Conservation (phyloP, 1,140 invertebrate species). For the Platyscapa corneri region DNA sequence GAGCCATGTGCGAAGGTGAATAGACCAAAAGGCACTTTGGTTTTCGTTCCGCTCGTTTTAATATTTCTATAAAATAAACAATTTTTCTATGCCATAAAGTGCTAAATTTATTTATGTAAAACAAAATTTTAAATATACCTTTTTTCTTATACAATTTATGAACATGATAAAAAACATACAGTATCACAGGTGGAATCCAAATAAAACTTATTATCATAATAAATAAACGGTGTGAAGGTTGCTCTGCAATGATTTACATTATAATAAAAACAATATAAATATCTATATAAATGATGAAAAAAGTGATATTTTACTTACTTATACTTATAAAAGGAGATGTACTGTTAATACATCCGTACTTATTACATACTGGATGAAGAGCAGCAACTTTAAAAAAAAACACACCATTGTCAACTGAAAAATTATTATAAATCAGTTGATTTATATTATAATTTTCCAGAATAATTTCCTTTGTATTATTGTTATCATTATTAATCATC, state of each 20-base stretch:
- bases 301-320: constrained; percentile 57
- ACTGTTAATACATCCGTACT: constrained; percentile 65
- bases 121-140: too few relatives aligned
- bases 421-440: constrained; percentile 57
- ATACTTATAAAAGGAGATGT: constrained; percentile 66
- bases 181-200: constrained; percentile 69
- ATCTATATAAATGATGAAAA: constrained; percentile 17
- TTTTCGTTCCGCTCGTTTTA: constrained; percentile 56
- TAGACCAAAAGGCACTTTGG: constrained; percentile 69
- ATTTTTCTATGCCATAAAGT: constrained; percentile 5
- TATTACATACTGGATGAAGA: constrained; percentile 62
- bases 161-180: constrained; percentile 65
- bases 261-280: constrained; percentile 4
- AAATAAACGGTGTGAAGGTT: constrained; percentile 61
- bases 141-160: constrained; percentile 66
- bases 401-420: constrained; percentile 59
- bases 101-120: neutral
- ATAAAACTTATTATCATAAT: constrained; percentile 72
- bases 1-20: constrained; percentile 63
- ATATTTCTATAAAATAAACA: constrained; percentile 54
- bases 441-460: constrained; percentile 42
- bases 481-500: constrained; percentile 64
- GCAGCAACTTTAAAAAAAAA: constrained; percentile 69
- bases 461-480: constrained; percentile 52
- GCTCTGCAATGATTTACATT: constrained; percentile 58